Base-by-base conservation (phyloP, 2,888 invertebrate species). In the Eumerus sabulonum region DNA sequence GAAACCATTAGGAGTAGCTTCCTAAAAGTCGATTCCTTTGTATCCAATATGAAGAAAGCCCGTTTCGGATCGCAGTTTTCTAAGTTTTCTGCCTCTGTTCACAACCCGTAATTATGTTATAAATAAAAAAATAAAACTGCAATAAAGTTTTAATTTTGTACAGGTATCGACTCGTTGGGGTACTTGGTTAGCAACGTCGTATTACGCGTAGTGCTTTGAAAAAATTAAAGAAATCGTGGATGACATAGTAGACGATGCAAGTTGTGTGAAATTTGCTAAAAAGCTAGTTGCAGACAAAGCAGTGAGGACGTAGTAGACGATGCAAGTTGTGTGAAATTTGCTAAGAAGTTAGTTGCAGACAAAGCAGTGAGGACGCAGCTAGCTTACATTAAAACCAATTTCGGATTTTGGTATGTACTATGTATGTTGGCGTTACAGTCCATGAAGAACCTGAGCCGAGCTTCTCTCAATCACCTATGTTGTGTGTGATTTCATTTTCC, bases 301-400 rank as follows among this genome's bases (percentile, higher is more conserved):
- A 51, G 13, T 13, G 35, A 36, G 14, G 36, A 51, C 14, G 36
- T 51, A 13, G 51, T 36, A 51, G 42, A 42, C 42, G 42, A 42
- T 42, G 42, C 42, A n/a, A 42, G 27, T 51, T 51, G 51, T 51
- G 51, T 47, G 59, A 36, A 4, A 59, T 59, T 59, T 47, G 59
- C 47, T 45, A 59, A 59, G 36, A 47, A 59, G n/a, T 59, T 47
- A 59, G 35, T 59, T 35, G 42, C n/a, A n/a, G n/a, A n/a, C 47
- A 36, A 9, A 44, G 7, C 7, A 44, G 13, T 44, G 2, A 11
- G 14, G 13, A 13, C 1, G 1, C 44, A 44, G n/a, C 44, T 44
- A 13, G 14, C 47, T 13, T 47, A 47, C 4, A 47, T 47, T 1
- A 16, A 47, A 47, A 5, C 2, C 5, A 47, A 47, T 17, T 17